These are phyloP conservation scores for Pseudorasbora parva DNA, from an alignment of 2,113 vertebrate species.

Conservation along the genomic window DNA sequence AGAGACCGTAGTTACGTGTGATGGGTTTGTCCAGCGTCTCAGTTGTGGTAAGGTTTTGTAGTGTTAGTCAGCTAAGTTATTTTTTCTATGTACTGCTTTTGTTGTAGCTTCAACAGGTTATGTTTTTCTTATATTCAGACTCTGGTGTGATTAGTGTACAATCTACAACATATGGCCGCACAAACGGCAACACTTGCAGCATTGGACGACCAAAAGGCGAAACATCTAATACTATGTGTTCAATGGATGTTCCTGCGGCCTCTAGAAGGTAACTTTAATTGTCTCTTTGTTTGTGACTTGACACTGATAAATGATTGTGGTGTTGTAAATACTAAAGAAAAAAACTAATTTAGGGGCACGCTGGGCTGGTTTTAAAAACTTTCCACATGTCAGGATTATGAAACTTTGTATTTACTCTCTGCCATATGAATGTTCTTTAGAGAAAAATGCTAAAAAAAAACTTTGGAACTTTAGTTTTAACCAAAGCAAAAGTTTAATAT, in stretches of 20 bases:
- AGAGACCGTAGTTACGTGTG: conserved; percentile 11
- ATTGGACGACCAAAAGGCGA: not conserved
- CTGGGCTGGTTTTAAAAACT: no score
- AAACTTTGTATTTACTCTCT: no score
- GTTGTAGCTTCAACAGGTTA: not conserved
- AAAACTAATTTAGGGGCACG: no score
- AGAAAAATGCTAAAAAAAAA: no score
- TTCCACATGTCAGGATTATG: no score
- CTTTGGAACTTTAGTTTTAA: no score
- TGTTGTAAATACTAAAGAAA: no score
- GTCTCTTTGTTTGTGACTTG: not conserved
- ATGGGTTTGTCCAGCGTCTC: not conserved
- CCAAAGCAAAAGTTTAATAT: no score
- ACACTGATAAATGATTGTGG: no score
- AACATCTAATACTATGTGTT: not conserved
- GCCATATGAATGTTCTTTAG: no score
- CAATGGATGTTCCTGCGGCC: not conserved
- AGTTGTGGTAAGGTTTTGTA: no score
- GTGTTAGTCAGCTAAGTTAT: not conserved
- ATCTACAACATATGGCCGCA: conserved; percentile 17
- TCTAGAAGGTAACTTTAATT: conserved; percentile 8
- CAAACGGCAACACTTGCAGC: not conserved
- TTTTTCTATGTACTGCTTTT: not conserved
- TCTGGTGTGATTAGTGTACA: not conserved
- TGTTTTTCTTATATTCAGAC: not conserved